Evolutionary conservation across 2,113 vertebrate genomes (phyloP).

Genomic region (Smithornis capensis): DNA sequence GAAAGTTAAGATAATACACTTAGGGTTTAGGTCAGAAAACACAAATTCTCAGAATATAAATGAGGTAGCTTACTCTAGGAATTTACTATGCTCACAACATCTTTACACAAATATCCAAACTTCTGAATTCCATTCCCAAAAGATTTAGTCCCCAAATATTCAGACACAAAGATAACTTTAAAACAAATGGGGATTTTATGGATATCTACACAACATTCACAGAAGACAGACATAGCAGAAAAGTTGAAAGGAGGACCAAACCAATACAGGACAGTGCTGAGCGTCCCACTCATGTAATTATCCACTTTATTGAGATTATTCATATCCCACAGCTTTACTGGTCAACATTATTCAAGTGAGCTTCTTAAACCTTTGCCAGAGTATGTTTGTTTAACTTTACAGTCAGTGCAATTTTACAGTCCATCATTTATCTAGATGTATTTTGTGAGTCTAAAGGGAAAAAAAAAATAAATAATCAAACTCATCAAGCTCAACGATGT

Average conservation of each 20-base stretch:
- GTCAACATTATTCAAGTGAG: neutral
- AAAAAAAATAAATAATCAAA: neutral
- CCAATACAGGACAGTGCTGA: accelerated
- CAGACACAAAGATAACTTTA: neutral
- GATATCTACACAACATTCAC: neutral
- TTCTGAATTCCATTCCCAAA: neutral
- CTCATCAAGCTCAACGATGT: neutral
- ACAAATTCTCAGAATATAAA: neutral
- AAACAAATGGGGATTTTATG: accelerated
- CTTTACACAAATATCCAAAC: neutral
- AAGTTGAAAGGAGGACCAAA: neutral
- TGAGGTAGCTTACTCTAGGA: neutral
- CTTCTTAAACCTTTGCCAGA: neutral
- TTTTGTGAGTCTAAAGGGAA: neutral
- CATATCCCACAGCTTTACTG: neutral
- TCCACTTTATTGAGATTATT: neutral
- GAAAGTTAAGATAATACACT: neutral
- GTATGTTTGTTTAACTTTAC: neutral
- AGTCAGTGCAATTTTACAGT: neutral
- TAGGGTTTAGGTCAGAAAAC: neutral
- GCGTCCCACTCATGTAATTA: accelerated
- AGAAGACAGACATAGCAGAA: accelerated
- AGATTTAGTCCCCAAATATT: neutral
- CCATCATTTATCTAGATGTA: neutral
- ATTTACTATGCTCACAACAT: neutral